Conservation (phyloP, 2,888 invertebrate species). For the Dryobotodes eremita region DNA sequence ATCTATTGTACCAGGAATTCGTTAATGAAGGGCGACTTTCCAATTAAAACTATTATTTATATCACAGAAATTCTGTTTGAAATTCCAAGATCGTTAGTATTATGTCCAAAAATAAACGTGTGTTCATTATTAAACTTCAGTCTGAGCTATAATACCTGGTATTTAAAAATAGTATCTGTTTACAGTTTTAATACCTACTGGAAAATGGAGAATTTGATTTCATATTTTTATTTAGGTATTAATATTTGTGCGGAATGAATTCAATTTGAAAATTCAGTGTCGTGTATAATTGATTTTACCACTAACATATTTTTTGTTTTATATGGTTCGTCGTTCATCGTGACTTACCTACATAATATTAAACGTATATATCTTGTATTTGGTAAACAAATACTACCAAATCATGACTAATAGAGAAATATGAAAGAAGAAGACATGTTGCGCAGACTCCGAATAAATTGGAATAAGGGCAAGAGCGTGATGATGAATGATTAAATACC, state of each 20-base stretch:
- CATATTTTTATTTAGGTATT: conserved; percentile 1
- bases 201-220: background rate
- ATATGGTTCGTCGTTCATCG: background rate
- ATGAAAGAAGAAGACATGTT: background rate
- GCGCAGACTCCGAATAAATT: background rate
- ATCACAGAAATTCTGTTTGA: conserved; percentile 18
- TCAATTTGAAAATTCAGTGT: background rate
- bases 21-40: conserved; percentile 25
- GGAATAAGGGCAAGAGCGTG: background rate
- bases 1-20: conserved; percentile 36
- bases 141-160: background rate
- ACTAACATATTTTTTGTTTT: background rate
- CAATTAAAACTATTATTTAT: conserved; percentile 39
- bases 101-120: conserved; percentile 18
- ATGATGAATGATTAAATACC: background rate
- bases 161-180: background rate
- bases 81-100: background rate
- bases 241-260: background rate
- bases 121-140: background rate
- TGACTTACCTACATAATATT: background rate
- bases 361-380: background rate
- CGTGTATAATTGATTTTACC: background rate
- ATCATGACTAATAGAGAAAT: background rate
- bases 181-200: background rate
- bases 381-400: background rate